Evolutionary conservation across 2,888 invertebrate genomes (phyloP).

Genomic region (Cremastobaeus sp.): DNA sequence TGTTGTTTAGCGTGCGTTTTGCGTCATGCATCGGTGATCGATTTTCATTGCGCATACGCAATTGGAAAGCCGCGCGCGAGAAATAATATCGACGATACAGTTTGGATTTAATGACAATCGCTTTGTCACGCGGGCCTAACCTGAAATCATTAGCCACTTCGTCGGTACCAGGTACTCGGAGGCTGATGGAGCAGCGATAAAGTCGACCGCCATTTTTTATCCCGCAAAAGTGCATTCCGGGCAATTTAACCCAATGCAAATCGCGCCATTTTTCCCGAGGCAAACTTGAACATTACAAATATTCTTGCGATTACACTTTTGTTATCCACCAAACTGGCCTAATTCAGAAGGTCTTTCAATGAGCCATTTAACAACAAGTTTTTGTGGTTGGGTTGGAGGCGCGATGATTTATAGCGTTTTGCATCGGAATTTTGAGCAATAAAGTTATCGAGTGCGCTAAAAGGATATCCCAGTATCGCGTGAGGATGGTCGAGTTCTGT

Average conservation of each 20-base stretch:
- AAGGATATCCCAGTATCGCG: conserved; percentile 9
- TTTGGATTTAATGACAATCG: conserved; percentile 24
- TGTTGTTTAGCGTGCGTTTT: conserved; percentile 9
- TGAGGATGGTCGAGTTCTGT: conserved; percentile 60
- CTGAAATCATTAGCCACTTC: conserved; percentile 19
- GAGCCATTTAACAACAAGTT: too few species aligned
- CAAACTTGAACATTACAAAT: conserved; percentile 9
- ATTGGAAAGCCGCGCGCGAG: conserved; percentile 15
- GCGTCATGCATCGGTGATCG: conserved; percentile 25
- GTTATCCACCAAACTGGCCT: background rate
- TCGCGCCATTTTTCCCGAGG: background rate
- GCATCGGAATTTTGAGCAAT: too few species aligned
- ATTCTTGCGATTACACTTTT: conserved; percentile 4
- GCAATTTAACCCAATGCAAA: conserved; percentile 19
- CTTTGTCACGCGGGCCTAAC: conserved; percentile 8
- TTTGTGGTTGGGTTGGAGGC: too few species aligned
- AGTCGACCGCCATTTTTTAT: conserved; percentile 8
- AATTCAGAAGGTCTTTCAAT: too few species aligned
- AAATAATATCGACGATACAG: conserved; percentile 18
- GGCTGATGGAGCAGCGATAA: too few species aligned
- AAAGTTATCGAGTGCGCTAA: too few species aligned
- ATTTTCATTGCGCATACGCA: conserved; percentile 39
- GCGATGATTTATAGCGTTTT: too few species aligned
- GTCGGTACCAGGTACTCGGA: too few species aligned
- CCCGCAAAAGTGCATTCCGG: background rate